A percentile compares a stretch with the other conserved stretches of the same genome.
phyloP scores from a whole-genome alignment of 2,888 invertebrate genomes.

The Cynaeus angustus region DNA sequence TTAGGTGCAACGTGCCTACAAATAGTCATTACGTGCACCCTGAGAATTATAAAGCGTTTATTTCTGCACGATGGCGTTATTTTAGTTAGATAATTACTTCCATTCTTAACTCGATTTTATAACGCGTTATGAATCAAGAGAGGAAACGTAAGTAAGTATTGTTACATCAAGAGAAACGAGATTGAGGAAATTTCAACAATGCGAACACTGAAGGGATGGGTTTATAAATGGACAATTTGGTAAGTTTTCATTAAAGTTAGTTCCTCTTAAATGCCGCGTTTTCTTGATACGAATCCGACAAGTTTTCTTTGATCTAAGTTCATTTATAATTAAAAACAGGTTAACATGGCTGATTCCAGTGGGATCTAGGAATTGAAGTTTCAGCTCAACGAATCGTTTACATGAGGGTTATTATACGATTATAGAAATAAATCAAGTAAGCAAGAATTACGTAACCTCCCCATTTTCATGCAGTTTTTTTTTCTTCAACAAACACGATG shows the following conservation, averaged over 20 bases:
- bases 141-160: constrained; percentile 2
- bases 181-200: background rate
- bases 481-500: constrained; percentile 38
- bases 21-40: constrained; percentile 50
- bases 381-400: background rate
- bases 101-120: constrained; percentile 18
- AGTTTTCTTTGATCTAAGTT: constrained; percentile 11
- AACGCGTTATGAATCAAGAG: constrained; percentile 15
- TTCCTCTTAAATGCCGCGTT: too few relatives aligned
- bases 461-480: constrained; percentile 38
- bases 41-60: constrained; percentile 41
- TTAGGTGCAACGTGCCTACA: constrained; percentile 49
- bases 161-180: background rate
- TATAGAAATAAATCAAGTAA: constrained; percentile 34
- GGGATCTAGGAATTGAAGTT: background rate
- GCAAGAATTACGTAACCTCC: constrained; percentile 39
- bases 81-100: constrained; percentile 20
- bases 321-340: constrained; percentile 29
- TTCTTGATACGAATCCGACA: too few relatives aligned
- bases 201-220: background rate
- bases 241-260: too few relatives aligned
- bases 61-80: constrained; percentile 16
- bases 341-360: background rate
- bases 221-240: too few relatives aligned
- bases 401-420: constrained; percentile 29